Base-by-base conservation (phyloP, 2,888 invertebrate genomes). In the Melanophora roralis region DNA sequence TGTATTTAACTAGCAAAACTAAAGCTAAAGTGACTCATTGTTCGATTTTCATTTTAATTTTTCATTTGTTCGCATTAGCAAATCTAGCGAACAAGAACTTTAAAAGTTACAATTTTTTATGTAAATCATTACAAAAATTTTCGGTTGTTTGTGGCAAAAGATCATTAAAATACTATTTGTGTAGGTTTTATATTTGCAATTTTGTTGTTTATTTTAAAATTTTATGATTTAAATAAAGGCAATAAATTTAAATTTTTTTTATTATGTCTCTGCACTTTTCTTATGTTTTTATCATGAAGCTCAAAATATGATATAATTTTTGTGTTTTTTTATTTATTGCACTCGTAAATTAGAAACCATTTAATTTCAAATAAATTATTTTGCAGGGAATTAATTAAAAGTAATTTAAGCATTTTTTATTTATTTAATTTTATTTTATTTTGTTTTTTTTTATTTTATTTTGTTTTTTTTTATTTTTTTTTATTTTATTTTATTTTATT, bases 181-280 rank as follows among this genome's bases (percentile, higher is more conserved):
- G 74, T 80, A 73, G 80, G 80, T 59, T 62, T 55, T 1, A 21
- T 1, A 11, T 9, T 16, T 2, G 32, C 12, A 4, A 19, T 55
- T 43, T 40, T 16, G 36, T 14, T 38, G 23, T 47, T 16, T 47
- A 34, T 67, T 59, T 80, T n/a, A n/a, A n/a, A 80, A 73, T 80
- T 80, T 68, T 68, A 64, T 38, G 72, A 62, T 68, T 76, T 43
- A 53, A 55, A 43, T 6, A 59, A 68, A 57, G 19, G 67, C 43
- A 64, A 76, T 80, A 76, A 80, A 80, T 72, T 62, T 68, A 47
- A 49, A 57, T 51, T 16, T 40, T 57, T 75, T 72, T 67, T 75
- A 79, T 72, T 68, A 55, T 67, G 62, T 72, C 65, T 75, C 62
- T 27, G 23, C 12, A 43, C 49, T 51, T 64, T 45, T 64, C 19